A percentile compares a stretch with the other conserved stretches of the same genome.
phyloP scores from a whole-genome alignment of 92 coral and sea anemone genomes.

The Paramuricea clavata region DNA sequence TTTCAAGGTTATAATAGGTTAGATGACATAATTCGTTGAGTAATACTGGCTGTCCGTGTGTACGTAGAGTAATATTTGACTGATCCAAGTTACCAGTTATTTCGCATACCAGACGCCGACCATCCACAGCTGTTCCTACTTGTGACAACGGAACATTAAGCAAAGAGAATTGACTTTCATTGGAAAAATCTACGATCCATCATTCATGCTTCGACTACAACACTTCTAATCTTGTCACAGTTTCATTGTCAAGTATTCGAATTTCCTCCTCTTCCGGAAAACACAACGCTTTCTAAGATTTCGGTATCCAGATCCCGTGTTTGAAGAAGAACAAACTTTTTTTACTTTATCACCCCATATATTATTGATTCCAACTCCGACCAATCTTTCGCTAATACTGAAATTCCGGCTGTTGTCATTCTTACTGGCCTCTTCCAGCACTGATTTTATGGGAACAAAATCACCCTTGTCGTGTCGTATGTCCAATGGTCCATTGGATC shows the following conservation, averaged over 20 bases:
- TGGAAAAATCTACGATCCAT: not conserved
- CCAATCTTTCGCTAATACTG: not conserved
- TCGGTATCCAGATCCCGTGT: not conserved
- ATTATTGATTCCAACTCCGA: not conserved
- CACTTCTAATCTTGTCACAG: not conserved
- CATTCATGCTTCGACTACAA: not conserved
- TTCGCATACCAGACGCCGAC: not conserved
- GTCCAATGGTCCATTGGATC: no score
- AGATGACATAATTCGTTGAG: not conserved
- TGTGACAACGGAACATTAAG: not conserved
- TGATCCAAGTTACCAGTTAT: not conserved
- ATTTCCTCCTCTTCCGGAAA: not conserved
- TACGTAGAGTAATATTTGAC: not conserved
- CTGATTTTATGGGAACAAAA: not conserved
- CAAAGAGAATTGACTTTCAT: not conserved
- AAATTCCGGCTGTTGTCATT: not conserved
- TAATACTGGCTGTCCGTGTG: constrained; percentile 6
- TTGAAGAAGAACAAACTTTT: constrained; percentile 1
- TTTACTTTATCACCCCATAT: constrained; percentile 2
- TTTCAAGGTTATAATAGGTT: not conserved
- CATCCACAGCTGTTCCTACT: not conserved
- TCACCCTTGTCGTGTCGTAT: not conserved
- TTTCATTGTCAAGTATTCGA: not conserved
- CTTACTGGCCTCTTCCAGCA: not conserved
- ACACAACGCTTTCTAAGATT: not conserved